These are phyloP conservation scores for Axinella damicornis DNA, from an alignment of 37 sponge, comb jelly and placozoan species.

Conservation along the genomic window DNA sequence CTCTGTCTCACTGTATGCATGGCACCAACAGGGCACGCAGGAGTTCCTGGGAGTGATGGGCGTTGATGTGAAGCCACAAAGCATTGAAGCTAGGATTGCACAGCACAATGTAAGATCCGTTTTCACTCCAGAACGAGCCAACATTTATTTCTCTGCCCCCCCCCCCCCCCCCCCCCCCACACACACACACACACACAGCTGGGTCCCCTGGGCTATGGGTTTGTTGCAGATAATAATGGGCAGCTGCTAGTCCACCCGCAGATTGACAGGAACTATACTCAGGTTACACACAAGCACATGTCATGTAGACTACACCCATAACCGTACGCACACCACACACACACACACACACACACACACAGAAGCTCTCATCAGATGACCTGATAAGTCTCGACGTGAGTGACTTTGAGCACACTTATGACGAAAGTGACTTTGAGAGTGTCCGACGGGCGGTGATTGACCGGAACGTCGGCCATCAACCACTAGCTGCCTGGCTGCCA, in stretches of 20 bases:
- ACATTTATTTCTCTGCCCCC: no score
- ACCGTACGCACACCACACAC: no score
- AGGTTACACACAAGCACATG: no score
- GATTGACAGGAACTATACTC: slow-evolving; percentile 11
- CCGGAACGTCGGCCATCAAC: slow-evolving; percentile 1
- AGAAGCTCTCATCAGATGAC: slow-evolving; percentile 24
- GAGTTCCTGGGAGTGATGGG: slow-evolving; percentile 39
- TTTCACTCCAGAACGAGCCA: no score
- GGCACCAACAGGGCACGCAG: not conserved
- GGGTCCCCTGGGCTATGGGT: slow-evolving; percentile 49
- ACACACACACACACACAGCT: slow-evolving; percentile 14
- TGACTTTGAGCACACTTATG: slow-evolving; percentile 29
- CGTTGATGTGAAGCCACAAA: slow-evolving; percentile 11
- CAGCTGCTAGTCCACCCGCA: slow-evolving; percentile 52
- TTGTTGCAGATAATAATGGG: slow-evolving; percentile 60
- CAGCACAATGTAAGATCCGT: no score
- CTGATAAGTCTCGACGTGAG: slow-evolving; percentile 42
- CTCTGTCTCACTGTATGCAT: no score
- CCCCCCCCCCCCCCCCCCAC: no score
- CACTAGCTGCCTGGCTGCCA: slow-evolving; percentile 18
- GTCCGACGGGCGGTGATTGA: slow-evolving; percentile 20
- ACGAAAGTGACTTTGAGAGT: not conserved
- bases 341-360: no score
- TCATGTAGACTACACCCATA: no score
- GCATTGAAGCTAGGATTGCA: not conserved